Evolutionary conservation across 2,113 vertebrate species (phyloP).

Genomic region (Sander vitreus): DNA sequence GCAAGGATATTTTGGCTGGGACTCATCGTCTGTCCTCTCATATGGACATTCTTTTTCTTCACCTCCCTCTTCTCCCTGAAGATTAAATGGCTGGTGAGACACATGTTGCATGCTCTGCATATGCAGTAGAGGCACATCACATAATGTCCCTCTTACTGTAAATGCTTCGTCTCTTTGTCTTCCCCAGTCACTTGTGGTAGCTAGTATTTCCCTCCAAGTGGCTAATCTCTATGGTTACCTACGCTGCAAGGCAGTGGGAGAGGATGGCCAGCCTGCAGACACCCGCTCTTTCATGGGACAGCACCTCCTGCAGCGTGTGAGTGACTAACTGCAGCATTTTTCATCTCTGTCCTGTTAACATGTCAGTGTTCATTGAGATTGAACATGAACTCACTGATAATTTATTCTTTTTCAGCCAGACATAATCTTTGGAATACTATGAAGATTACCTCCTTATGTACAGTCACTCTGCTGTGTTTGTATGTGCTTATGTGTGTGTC

Average conservation of each 20-base stretch:
- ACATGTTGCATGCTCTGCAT: neutral
- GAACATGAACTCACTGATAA: conserved; percentile 6
- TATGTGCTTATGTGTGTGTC: too few relatives aligned
- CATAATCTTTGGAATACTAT: conserved; percentile 72
- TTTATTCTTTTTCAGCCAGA: conserved; percentile 62
- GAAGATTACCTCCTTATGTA: conserved; percentile 12
- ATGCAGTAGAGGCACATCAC: neutral
- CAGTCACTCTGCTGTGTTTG: neutral
- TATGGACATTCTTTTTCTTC: conserved; percentile 71
- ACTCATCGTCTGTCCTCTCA: conserved; percentile 81
- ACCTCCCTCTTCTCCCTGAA: conserved; percentile 80
- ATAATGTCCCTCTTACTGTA: neutral
- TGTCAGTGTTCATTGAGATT: conserved; percentile 7
- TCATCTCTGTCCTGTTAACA: conserved; percentile 3
- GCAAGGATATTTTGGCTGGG: conserved; percentile 91
- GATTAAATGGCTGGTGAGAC: conserved; percentile 70
- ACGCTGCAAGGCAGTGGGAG: conserved; percentile 87
- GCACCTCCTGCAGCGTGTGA: conserved; percentile 85
- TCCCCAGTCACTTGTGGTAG: conserved; percentile 86
- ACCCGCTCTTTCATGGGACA: conserved; percentile 77
- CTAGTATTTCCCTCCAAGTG: conserved; percentile 89
- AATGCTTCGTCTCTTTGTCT: conserved; percentile 17
- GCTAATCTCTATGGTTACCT: conserved; percentile 91
- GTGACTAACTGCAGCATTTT: conserved; percentile 47
- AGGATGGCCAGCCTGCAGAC: conserved; percentile 71